phyloP scores from a whole-genome alignment of 2,888 invertebrate genomes.

The Nematopogon swammerdamellus region DNA sequence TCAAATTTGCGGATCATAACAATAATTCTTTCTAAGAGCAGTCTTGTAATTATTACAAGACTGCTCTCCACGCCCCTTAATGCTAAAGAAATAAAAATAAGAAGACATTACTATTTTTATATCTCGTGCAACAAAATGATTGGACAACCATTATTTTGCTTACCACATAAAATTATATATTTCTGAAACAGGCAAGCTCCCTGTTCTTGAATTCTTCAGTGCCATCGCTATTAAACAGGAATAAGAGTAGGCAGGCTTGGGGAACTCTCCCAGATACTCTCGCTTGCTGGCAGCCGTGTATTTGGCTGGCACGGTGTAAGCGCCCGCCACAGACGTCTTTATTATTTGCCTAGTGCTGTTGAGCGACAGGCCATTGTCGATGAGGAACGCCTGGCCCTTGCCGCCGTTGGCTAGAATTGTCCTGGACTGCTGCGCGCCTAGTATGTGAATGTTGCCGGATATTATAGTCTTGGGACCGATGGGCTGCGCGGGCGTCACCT shows the following conservation, averaged over 20 bases:
- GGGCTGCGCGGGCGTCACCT: slow-evolving; percentile 30
- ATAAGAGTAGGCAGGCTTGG: slow-evolving; percentile 97
- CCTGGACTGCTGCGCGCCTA: slow-evolving; percentile 49
- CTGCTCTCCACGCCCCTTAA: too few relatives aligned
- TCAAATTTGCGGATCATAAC: too few relatives aligned
- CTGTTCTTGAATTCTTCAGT: slow-evolving; percentile 90
- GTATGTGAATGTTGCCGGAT: slow-evolving; percentile 52
- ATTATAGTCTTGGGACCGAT: slow-evolving; percentile 49
- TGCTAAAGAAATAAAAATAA: too few relatives aligned
- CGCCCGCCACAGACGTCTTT: slow-evolving; percentile 40
- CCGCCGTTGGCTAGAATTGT: slow-evolving; percentile 46
- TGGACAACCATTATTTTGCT: slow-evolving; percentile 31
- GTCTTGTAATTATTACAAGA: too few relatives aligned
- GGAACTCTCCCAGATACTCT: slow-evolving; percentile 65
- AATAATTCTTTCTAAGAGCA: too few relatives aligned
- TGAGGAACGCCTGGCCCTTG: slow-evolving; percentile 46
- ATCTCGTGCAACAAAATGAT: slow-evolving; percentile 1
- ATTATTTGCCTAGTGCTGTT: slow-evolving; percentile 47
- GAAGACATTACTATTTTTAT: slow-evolving; percentile 6
- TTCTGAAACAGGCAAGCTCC: slow-evolving; percentile 94
- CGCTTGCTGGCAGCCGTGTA: slow-evolving; percentile 32
- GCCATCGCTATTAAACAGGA: slow-evolving; percentile 98
- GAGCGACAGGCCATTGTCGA: slow-evolving; percentile 47
- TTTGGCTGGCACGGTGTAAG: slow-evolving; percentile 36
- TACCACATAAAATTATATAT: slow-evolving; percentile 99